Evolutionary conservation across 2,113 vertebrate genomes (phyloP), one percentile per base, ranked within the genome.

Genomic region (Tupaia chinensis): DNA sequence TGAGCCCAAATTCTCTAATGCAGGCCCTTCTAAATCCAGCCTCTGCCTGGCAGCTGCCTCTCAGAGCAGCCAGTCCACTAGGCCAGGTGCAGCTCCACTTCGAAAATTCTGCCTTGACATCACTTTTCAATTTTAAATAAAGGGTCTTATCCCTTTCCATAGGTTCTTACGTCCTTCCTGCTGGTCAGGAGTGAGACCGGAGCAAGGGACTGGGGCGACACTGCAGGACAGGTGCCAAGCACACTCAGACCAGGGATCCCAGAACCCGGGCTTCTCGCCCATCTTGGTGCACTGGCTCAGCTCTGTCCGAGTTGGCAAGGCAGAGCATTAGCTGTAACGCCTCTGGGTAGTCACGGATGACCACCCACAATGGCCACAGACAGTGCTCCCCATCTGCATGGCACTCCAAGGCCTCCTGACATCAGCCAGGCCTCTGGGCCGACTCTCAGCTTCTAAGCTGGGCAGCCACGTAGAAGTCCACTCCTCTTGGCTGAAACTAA

Each of bases 1-100:
- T 16, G 10, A 65, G 9, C 54, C 4, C 61, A 2, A 7, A 3
- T 22, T 13, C 9, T 1, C 60, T 27, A 6, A 13, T 0, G 4
- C 11, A 53, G 15, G 44, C 25, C 29, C 9, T 44, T 9, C 87
- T 14, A 7, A 3, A 16, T 14, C n/a, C 58, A 53, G 58, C 68
- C 78, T 27, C 68, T 1, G 32, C 32, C 74, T 7, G 5, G 27
- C 60, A 17, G 82, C 53, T 3, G 27, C 68, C 65, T 68, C 23
- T 44, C 7, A 16, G 74, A 27, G 74, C 23, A 16, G 74, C 44
- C 6, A 23, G 32, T 22, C 72, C 3, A 1, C 2, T 20, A 2
- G 32, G 20, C 32, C 19, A 17, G 2, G 12, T 14, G 22, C 73
- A 76, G 7, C 74, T 54, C 44, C 53, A 54, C 22, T 11, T 25